Percentiles rank a stretch among this genome's conserved stretches.
These are phyloP conservation scores for Netelia inedita DNA, from an alignment of 2,888 invertebrate genomes.

Conservation along the genomic window DNA sequence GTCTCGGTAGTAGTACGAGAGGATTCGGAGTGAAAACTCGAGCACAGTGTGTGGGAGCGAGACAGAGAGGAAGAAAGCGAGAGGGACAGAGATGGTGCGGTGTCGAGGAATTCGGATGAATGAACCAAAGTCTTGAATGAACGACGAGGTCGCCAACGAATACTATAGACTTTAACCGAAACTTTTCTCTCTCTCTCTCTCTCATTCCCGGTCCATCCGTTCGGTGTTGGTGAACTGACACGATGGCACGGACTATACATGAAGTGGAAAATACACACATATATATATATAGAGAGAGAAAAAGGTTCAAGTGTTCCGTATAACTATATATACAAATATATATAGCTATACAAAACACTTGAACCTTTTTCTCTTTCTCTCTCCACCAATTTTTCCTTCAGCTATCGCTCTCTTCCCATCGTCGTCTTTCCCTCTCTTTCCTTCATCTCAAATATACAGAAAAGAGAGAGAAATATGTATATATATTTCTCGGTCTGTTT, in stretches of 20 bases:
- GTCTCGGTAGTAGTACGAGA: conserved; percentile 26
- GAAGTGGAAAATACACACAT: conserved; percentile 44
- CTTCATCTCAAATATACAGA: background rate
- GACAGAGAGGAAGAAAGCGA: conserved; percentile 26
- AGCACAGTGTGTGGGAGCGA: conserved; percentile 39
- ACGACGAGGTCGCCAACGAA: conserved; percentile 60
- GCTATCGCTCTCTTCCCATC: background rate
- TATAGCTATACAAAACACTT: conserved; percentile 24
- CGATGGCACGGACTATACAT: conserved; percentile 39
- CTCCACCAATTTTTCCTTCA: conserved; percentile 6
- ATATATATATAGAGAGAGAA: conserved; percentile 40
- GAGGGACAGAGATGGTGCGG: conserved; percentile 8
- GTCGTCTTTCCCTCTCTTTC: conserved; percentile 2
- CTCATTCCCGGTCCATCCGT: conserved; percentile 35
- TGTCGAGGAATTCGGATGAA: conserved; percentile 66
- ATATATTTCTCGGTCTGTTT: background rate
- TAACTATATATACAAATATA: conserved; percentile 7
- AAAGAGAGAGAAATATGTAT: background rate
- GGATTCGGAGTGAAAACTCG: conserved; percentile 60
- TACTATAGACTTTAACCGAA: conserved; percentile 63
- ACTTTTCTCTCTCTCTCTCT: conserved; percentile 48
- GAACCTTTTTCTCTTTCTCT: background rate
- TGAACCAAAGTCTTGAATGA: conserved; percentile 69
- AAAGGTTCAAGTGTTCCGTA: background rate
- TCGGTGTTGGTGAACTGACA: conserved; percentile 54